phyloP scores from a whole-genome alignment of 2,888 invertebrate species.

The Merodon equestris region DNA sequence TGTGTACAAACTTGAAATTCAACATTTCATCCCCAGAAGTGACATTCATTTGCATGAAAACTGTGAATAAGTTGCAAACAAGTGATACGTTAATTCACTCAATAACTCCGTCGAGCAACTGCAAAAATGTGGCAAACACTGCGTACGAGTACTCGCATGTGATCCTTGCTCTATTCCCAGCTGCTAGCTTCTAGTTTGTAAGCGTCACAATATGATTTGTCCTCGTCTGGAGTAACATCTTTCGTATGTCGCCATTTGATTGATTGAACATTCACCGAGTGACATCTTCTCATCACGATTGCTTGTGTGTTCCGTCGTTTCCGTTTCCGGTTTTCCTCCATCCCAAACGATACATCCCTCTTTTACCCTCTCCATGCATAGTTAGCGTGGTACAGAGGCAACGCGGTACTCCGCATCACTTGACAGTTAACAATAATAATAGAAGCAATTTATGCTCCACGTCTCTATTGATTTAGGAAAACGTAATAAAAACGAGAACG shows the following conservation, averaged over 20 bases:
- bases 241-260: constrained; percentile 27
- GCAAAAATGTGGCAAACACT: no score
- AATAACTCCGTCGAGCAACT: no score
- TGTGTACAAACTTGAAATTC: no score
- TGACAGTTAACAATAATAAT: constrained; percentile 38
- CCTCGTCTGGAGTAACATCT: constrained; percentile 3
- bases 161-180: no score
- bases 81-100: no score
- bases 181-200: not conserved
- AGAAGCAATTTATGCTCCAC: constrained; percentile 33
- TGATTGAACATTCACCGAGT: constrained; percentile 37
- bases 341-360: no score
- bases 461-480: constrained; percentile 35
- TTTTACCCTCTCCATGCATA: no score
- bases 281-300: constrained; percentile 27
- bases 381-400: not conserved
- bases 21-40: no score
- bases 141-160: not conserved
- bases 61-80: no score
- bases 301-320: constrained; percentile 16
- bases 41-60: no score
- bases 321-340: not conserved
- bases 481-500: constrained; percentile 23
- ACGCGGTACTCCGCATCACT: constrained; percentile 2
- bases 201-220: constrained; percentile 18